Evolutionary conservation across 2,113 vertebrate genomes (phyloP), one percentile per base, ranked within the genome.

Genomic region (Chelonoidis abingdonii): DNA sequence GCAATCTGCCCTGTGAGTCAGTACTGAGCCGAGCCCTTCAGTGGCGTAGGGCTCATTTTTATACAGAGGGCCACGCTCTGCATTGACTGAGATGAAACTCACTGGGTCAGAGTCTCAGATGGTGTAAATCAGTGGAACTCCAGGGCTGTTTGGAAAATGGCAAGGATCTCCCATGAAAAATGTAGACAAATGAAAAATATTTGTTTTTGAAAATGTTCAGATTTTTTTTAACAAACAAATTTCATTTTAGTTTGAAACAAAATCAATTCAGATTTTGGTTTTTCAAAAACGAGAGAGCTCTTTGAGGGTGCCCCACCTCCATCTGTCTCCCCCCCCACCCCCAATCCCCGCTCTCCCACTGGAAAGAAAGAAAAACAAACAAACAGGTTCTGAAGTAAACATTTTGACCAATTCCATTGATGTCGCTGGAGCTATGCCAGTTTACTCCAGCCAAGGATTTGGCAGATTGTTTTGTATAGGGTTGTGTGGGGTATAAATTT

Each of bases 21-120:
- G 44, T n/a, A 22, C 25, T 54, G 52, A n/a, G 16, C 31, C 16
- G 9, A 41, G 52, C 49, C 31, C n/a, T n/a, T 27, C 3, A n/a
- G 52, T 72, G 50, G 35, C 31, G 7, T 19, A 86, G 69, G 75
- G 69, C 41, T 69, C 38, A 53, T 19, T 56, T 89, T 49, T 2
- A 0, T 5, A 49, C 35, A 17, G 10, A 9, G 5, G 59, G 31
- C 24, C 49, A 16, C 54, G 52, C 14, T 35, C 75, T 50, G 75
- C 54, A 49, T 62, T 52, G 24, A n/a, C 35, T 59, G n/a, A 52
- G 1, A 0, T 17, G 53, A 69, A 5, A n/a, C 8, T 50, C 44
- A 25, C 11, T 35, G 0, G 0, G 0, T 4, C 2, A 19, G 81
- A 25, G 21, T 47, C 44, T 44, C 75, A 16, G 75, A 25, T 14